Conservation (phyloP, 2,888 invertebrate species). For the Drosophila peninsularis region DNA sequence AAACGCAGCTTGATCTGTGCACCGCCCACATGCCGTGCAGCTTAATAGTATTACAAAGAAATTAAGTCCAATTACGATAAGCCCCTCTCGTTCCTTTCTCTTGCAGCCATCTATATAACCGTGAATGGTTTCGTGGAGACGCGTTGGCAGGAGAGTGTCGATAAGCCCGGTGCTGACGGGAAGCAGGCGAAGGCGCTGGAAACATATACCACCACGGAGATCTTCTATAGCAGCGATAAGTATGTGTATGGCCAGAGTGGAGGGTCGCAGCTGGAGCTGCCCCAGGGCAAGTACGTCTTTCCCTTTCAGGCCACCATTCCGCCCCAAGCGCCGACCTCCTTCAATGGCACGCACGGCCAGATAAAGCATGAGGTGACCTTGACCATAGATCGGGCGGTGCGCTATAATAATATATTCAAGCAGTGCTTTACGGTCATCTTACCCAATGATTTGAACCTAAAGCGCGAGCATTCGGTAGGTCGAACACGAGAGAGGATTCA, state of each 20-base stretch:
- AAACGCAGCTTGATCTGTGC: slow-evolving; percentile 8
- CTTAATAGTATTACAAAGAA: slow-evolving; percentile 50
- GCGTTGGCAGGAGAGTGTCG: slow-evolving; percentile 83
- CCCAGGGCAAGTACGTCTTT: slow-evolving; percentile 89
- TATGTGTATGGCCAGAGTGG: slow-evolving; percentile 83
- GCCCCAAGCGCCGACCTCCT: slow-evolving; percentile 90
- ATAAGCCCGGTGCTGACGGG: slow-evolving; percentile 80
- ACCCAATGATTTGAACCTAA: slow-evolving; percentile 91
- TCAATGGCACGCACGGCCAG: slow-evolving; percentile 90
- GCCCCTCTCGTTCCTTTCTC: background rate
- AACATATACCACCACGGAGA: slow-evolving; percentile 81
- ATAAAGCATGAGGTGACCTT: slow-evolving; percentile 92
- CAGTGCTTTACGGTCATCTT: slow-evolving; percentile 91
- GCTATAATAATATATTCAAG: slow-evolving; percentile 93
- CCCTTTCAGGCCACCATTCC: slow-evolving; percentile 89
- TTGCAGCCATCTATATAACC: slow-evolving; percentile 82
- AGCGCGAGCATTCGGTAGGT: slow-evolving; percentile 87
- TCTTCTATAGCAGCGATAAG: slow-evolving; percentile 82
- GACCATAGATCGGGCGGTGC: slow-evolving; percentile 92
- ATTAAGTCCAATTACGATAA: slow-evolving; percentile 57
- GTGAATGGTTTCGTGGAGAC: slow-evolving; percentile 83
- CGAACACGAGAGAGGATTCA: background rate
- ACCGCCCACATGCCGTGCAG: slow-evolving; percentile 25
- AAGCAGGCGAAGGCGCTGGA: slow-evolving; percentile 76
- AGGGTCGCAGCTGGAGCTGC: slow-evolving; percentile 89